Evolutionary conservation across 2,797 vertebrate species (phyloP), one percentile per base, ranked within the genome.

Genomic region (Mastacembelus armatus): DNA sequence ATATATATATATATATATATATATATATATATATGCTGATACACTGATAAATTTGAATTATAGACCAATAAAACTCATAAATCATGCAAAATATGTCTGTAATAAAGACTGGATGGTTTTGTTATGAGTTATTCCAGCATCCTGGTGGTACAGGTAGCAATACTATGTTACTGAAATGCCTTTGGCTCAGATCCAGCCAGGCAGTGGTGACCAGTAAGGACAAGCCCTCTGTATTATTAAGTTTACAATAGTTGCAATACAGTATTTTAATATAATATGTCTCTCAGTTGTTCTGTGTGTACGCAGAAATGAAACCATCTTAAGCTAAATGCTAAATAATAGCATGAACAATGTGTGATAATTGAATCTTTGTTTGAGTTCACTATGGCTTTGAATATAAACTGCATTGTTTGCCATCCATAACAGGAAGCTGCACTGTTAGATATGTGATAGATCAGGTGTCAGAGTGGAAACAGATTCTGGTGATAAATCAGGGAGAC

Each of bases 401-500:
- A 64, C 21, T 8, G 2, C 2, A 27, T 24, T n/a, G 22, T n/a
- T 35, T 43, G 21, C 43, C 30, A 58, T 66, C 43, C 1, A 11
- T 19, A 47, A 62, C 33, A 64, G 19, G 32, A 70, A 0, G 16
- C 16, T 42, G 15, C 21, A 33, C 19, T 15, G 11, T 40, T 33
- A 14, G 40, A 64, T 15, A 7, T 40, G n/a, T 47, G 27, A 78
- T 66, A 38, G 22, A 71, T 77, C 14, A 63, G 30, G 10, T 57
- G 45, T 78, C 60, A 55, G 18, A 43, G 50, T 19, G 48, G 29
- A 57, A 64, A 44, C 51, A 51, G 43, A 64, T 61, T 52, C 19
- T 24, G 14, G 48, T 63, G 36, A 85, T 85, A 73, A 71, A 82
- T 86, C 58, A 71, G 2, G 15, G 15, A 44, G 55, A 15, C 58